Evolutionary conservation across 2,888 invertebrate genomes (phyloP), one percentile per base, ranked within the genome.

Genomic region (Orchesella flavescens): DNA sequence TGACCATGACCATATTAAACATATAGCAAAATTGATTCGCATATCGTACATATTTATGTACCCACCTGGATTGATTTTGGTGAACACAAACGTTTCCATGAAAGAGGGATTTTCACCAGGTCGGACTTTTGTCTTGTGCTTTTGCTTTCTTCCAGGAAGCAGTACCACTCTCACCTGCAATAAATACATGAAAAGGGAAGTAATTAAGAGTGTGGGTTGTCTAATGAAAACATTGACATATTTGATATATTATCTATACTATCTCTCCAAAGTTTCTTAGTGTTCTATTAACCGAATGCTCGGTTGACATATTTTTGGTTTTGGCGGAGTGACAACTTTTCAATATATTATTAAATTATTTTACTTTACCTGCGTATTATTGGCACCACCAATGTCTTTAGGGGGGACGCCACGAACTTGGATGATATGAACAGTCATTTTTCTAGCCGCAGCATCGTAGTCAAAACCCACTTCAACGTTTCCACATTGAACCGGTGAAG

Each of bases 81-180:
- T 96, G 88, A 97, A 93, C 59, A 96, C 93, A 90, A 97, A 97
- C 89, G 96, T 95, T 90, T 98, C 97, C 94, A 97, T 95, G 89
- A 95, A 97, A 89, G 96, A 95, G 0, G 97, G 97, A 90, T 94
- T 95, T 89, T 96, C 95, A 0, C 97, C 97, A 79, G 95, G 94
- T 80, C 97, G 93, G 86, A 97, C 96, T 91, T 97, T 96, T 24
- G 97, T 97, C 91, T 97, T 97, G 90, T 95, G 95, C 89, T 97
- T 96, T 90, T 97, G 97, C 90, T 97, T 97, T 90, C 97, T 97
- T 89, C 95, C 93, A 4, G 97, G 98, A 87, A 98, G 91, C 89
- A 98, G 92, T 66, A 97, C 93, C 88, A 97, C 92, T 86, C 97
- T 93, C 85, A 97, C 96, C 94, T 96, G 91, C 55, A 91, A 91